Evolutionary conservation across 2,888 invertebrate species (phyloP).

Genomic region (Dioctria linearis): DNA sequence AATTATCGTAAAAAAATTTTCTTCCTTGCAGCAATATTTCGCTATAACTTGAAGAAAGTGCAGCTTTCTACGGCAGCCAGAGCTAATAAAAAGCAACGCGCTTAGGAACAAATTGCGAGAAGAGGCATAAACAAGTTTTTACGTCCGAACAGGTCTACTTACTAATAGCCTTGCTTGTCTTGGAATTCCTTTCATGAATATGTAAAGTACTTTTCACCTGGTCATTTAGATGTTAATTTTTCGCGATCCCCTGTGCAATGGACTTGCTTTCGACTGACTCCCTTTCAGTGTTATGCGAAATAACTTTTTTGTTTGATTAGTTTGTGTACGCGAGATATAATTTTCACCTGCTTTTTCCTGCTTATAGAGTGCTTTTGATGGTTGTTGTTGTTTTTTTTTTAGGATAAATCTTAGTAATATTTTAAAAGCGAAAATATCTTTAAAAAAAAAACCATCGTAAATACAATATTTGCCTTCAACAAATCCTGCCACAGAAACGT

Average conservation of each 20-base stretch:
- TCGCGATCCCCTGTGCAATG: constrained; percentile 34
- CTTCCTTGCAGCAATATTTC: constrained; percentile 28
- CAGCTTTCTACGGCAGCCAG: constrained; percentile 8
- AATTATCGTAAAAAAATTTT: constrained; percentile 18
- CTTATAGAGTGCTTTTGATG: background rate
- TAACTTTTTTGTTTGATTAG: constrained; percentile 24
- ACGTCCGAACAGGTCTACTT: constrained; percentile 52
- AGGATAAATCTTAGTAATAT: no score
- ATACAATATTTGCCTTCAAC: no score
- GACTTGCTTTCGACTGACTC: background rate
- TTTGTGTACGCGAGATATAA: background rate
- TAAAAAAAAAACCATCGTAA: no score
- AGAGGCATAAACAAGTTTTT: constrained; percentile 53
- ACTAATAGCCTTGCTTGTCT: constrained; percentile 44
- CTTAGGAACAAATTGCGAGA: constrained; percentile 54
- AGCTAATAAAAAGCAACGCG: constrained; percentile 33
- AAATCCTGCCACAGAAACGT: no score
- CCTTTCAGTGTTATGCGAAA: constrained; percentile 30
- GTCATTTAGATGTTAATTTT: constrained; percentile 57
- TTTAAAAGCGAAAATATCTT: no score
- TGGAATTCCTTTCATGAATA: constrained; percentile 52
- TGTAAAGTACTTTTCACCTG: constrained; percentile 56
- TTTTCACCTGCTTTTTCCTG: constrained; percentile 5
- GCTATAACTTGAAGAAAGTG: constrained; percentile 39
- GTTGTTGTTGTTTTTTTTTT: background rate